These are phyloP conservation scores for Tetragonula clypearis DNA, from an alignment of 1,140 invertebrate genomes.

Conservation along the genomic window DNA sequence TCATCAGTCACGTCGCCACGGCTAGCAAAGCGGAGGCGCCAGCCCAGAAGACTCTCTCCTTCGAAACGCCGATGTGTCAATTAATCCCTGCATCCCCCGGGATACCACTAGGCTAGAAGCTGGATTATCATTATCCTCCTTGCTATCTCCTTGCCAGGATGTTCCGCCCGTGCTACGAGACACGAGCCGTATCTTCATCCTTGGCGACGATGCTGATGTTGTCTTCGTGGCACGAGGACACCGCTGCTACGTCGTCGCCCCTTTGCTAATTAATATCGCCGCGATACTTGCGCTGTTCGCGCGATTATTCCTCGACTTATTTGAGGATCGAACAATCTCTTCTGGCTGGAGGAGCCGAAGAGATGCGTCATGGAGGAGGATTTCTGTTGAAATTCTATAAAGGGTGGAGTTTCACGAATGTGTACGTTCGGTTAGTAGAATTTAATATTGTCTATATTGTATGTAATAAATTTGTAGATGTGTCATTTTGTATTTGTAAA, in stretches of 20 bases:
- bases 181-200: constrained; percentile 30
- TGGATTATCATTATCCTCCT: constrained; percentile 64
- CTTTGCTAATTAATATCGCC: constrained; percentile 54
- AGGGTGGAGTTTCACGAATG: not conserved
- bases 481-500: too few relatives aligned
- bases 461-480: too few relatives aligned
- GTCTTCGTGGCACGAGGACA: constrained; percentile 17
- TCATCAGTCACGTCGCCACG: constrained; percentile 73
- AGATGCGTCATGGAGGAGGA: not conserved
- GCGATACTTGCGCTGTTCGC: not conserved
- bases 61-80: constrained; percentile 74
- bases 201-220: constrained; percentile 16
- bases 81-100: constrained; percentile 73
- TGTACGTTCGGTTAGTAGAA: not conserved
- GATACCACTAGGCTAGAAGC: constrained; percentile 67
- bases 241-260: not conserved
- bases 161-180: constrained; percentile 44
- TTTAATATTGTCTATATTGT: too few relatives aligned
- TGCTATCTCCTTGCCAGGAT: constrained; percentile 40
- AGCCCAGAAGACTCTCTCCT: constrained; percentile 58
- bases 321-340: not conserved
- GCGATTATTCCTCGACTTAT: not conserved
- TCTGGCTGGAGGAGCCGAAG: not conserved
- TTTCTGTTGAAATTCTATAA: not conserved
- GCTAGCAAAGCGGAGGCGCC: constrained; percentile 58